phyloP scores from a whole-genome alignment of 2,888 invertebrate species.

The Calliphora vomitoria region DNA sequence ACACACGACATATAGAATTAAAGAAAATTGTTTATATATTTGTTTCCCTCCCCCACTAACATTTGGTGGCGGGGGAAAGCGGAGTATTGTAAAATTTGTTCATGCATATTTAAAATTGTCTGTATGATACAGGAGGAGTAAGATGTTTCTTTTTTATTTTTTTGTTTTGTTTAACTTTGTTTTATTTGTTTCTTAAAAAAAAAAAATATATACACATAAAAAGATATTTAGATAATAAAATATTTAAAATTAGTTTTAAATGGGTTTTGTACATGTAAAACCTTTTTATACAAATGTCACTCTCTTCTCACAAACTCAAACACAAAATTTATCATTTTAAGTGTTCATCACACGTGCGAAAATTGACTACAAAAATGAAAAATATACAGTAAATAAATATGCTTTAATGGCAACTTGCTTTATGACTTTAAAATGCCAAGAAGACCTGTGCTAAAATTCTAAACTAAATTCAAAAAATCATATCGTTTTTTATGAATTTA shows the following conservation, averaged over 20 bases:
- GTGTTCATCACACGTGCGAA: conserved; percentile 10
- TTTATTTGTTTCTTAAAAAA: background rate
- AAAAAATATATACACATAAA: background rate
- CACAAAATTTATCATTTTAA: background rate
- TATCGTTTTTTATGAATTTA: background rate
- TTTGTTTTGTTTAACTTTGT: background rate
- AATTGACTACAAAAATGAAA: background rate
- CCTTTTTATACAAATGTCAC: conserved; percentile 36
- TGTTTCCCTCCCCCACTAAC: background rate
- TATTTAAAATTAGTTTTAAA: conserved; percentile 21
- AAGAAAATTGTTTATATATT: conserved; percentile 63
- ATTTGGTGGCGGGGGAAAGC: conserved; percentile 16
- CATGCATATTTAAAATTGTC: conserved; percentile 59
- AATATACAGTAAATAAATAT: conserved; percentile 1
- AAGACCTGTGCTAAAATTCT: background rate
- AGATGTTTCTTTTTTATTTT: background rate
- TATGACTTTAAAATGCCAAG: background rate
- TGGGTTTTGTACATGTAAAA: conserved; percentile 21
- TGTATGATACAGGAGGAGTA: background rate
- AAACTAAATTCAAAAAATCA: conserved; percentile 5
- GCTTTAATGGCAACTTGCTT: background rate
- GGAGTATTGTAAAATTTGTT: conserved; percentile 27
- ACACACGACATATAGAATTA: conserved; percentile 58
- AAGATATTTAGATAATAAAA: conserved; percentile 4
- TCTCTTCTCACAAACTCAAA: background rate